Evolutionary conservation across 1,140 invertebrate species (phyloP).

Genomic region (Akabosia matsudoensis): DNA sequence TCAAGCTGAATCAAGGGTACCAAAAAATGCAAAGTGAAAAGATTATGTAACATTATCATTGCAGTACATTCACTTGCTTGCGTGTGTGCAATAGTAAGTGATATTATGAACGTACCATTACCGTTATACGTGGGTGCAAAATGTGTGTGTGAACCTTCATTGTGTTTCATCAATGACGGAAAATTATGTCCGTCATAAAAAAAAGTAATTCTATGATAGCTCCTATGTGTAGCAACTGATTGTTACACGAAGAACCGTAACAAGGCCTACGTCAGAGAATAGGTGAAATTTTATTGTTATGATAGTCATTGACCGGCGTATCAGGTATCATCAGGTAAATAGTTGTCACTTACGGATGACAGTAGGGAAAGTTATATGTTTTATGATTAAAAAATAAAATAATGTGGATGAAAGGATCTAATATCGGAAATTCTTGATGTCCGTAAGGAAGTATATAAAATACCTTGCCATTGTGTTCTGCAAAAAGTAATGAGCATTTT

Average conservation of each 20-base stretch:
- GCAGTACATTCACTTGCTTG: no score
- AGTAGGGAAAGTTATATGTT: no score
- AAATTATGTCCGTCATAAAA: not conserved
- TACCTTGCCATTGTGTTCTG: not conserved
- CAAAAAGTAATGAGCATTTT: no score
- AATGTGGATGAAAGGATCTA: not conserved
- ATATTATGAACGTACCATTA: no score
- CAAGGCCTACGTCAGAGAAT: not conserved
- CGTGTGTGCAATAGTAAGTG: not conserved
- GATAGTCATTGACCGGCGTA: not conserved
- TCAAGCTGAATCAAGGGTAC: not conserved
- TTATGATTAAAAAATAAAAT: no score
- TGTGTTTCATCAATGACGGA: not conserved
- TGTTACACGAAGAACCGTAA: no score
- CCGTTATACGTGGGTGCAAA: no score
- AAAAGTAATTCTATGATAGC: not conserved
- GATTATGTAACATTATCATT: no score
- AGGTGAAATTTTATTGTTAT: not conserved
- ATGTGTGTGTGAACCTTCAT: not conserved
- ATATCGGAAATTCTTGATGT: conserved; percentile 1
- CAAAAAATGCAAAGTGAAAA: not conserved
- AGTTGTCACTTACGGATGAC: no score
- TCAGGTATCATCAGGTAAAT: no score
- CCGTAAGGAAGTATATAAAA: not conserved
- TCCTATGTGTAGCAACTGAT: not conserved